A percentile compares a stretch with the other conserved stretches of the same genome.
phyloP scores from a whole-genome alignment of 2,797 vertebrate species.

The Orientallactaga sibirica region DNA sequence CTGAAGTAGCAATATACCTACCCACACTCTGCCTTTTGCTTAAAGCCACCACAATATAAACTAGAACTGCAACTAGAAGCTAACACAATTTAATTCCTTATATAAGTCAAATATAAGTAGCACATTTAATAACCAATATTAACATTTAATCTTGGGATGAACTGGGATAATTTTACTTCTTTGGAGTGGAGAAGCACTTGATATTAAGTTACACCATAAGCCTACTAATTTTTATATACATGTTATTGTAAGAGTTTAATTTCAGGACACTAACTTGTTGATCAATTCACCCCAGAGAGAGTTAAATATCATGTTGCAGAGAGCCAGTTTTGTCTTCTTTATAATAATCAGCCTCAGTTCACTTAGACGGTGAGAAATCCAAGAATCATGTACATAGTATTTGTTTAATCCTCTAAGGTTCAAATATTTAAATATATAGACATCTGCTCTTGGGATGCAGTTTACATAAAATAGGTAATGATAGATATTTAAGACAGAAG shows the following conservation, averaged over 20 bases:
- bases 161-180: constrained; percentile 23
- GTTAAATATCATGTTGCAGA: constrained; percentile 21
- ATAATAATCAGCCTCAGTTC: neutral
- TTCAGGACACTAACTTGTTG: neutral
- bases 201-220: constrained; percentile 11
- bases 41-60: neutral
- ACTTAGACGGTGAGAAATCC: constrained; percentile 31
- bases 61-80: neutral
- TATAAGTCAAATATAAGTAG: neutral
- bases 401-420: constrained; percentile 12
- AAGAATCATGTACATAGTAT: neutral
- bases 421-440: neutral
- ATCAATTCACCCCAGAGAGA: neutral
- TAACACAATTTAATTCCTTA: constrained; percentile 14
- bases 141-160: neutral
- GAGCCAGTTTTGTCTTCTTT: neutral
- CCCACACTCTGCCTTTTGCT: neutral
- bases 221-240: neutral
- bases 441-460: neutral
- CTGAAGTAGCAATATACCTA: neutral
- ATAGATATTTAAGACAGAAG: neutral
- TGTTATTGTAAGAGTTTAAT: neutral
- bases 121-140: constrained; percentile 1
- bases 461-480: neutral
- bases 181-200: neutral